phyloP scores from a whole-genome alignment of 2,888 invertebrate genomes.

The Drosophila nigritarsus region DNA sequence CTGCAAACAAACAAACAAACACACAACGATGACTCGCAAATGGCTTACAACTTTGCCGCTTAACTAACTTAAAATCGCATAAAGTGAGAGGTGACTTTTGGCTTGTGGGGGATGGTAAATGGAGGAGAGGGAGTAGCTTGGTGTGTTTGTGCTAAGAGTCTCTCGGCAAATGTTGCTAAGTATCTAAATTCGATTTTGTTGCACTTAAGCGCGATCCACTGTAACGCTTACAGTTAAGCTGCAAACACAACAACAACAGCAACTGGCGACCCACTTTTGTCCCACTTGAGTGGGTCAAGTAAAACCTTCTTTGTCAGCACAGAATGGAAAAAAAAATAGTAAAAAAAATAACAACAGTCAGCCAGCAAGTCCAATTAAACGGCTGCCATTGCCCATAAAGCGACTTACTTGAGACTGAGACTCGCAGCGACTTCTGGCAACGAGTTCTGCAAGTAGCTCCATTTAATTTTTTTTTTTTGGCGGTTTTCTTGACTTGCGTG shows the following conservation, averaged over 20 bases:
- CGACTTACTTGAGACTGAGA: conserved; percentile 48
- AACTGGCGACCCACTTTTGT: conserved; percentile 58
- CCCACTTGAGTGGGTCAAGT: conserved; percentile 75
- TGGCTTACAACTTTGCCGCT: conserved; percentile 72
- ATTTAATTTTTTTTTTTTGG: conserved; percentile 31
- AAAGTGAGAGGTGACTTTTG: conserved; percentile 58
- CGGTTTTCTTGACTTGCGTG: conserved; percentile 22
- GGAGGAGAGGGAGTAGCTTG: not conserved
- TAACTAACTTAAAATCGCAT: conserved; percentile 67
- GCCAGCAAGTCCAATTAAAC: conserved; percentile 69
- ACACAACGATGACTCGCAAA: conserved; percentile 53
- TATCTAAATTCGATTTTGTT: conserved; percentile 74
- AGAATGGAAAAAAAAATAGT: conserved; percentile 40
- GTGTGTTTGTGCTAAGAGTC: conserved; percentile 18
- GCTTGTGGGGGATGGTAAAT: not conserved
- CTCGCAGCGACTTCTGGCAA: conserved; percentile 36
- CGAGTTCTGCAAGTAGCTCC: conserved; percentile 44
- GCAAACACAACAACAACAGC: conserved; percentile 18
- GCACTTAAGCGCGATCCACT: conserved; percentile 60
- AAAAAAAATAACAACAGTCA: conserved; percentile 20
- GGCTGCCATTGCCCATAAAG: conserved; percentile 68
- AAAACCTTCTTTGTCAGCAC: conserved; percentile 78
- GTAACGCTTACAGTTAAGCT: conserved; percentile 34
- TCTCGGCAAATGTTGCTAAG: conserved; percentile 59
- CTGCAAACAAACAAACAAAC: conserved; percentile 30